Evolutionary conservation across 1,140 invertebrate genomes (phyloP).

Genomic region (Drosophila persimilis): DNA sequence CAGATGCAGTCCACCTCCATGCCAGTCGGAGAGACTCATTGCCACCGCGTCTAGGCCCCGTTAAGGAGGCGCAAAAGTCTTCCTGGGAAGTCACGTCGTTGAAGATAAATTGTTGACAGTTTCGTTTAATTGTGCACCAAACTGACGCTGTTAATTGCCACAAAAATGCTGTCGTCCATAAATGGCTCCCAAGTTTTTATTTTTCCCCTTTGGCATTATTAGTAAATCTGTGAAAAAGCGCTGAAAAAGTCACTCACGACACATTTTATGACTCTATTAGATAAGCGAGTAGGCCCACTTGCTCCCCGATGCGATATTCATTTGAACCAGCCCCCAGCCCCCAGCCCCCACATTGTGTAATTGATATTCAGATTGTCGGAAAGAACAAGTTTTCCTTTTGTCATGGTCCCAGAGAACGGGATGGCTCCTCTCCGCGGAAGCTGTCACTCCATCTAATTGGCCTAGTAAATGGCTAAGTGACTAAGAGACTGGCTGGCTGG

Average conservation of each 20-base stretch:
- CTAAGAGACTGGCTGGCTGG: background rate
- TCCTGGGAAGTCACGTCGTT: constrained; percentile 72
- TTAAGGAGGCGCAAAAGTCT: constrained; percentile 73
- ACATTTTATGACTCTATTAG: constrained; percentile 74
- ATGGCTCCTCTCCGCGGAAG: constrained; percentile 33
- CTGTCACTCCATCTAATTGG: constrained; percentile 46
- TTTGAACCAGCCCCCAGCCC: constrained; percentile 42
- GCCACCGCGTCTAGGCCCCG: constrained; percentile 47
- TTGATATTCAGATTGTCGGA: constrained; percentile 55
- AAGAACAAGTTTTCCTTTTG: constrained; percentile 53
- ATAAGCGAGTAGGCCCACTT: constrained; percentile 49
- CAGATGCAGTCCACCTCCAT: constrained; percentile 5
- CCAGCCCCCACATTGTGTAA: constrained; percentile 67
- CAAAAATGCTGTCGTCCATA: constrained; percentile 60
- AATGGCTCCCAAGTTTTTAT: constrained; percentile 42
- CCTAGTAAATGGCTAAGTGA: constrained; percentile 35
- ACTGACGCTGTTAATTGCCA: constrained; percentile 69
- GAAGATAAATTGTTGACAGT: constrained; percentile 79
- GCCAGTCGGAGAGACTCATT: constrained; percentile 27
- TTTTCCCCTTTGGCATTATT: constrained; percentile 3
- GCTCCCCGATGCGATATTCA: constrained; percentile 54
- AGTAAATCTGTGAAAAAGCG: constrained; percentile 33
- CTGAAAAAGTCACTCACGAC: constrained; percentile 1
- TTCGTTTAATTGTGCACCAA: constrained; percentile 71
- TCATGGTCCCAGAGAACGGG: constrained; percentile 18